Evolutionary conservation across 2,888 invertebrate genomes (phyloP), one percentile per base, ranked within the genome.

Genomic region (Exocentrus adspersus): DNA sequence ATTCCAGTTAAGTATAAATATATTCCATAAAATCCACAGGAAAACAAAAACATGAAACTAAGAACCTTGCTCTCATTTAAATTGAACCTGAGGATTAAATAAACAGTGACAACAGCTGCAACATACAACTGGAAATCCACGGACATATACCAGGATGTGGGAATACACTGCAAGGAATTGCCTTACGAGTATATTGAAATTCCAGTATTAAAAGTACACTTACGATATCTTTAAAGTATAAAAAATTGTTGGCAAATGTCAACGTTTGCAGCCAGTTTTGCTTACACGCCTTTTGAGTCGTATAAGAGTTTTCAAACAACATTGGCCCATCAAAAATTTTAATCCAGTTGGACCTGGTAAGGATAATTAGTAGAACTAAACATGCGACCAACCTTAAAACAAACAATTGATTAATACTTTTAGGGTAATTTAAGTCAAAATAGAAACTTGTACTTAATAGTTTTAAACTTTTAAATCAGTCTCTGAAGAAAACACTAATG

Each of bases 41-140:
- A n/a, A 12, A 37, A n/a, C 5, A 37, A 2, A 2, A 37, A n/a
- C 14, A n/a, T 2, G 6, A 5, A 37, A 37, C n/a, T 5, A 5
- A 37, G 10, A 1, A 37, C 12, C 20, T 53, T 53, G 7, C 19
- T 32, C n/a, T 43, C 16, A 9, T 60, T 56, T 3, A 62, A 19
- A n/a, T 51, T 54, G n/a, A 37, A 62, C 48, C 62, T 65, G 9
- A 60, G 51, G 48, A 54, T 53, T 2, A 50, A 4, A 53, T 65
- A 65, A 9, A 62, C 21, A 2, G 45, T 20, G 12, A 57, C 2
- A 9, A 52, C 20, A 19, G 52, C 53, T 2, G 37, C 16, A 5
- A 62, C 7, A 19, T 60, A 62, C 21, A 65, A n/a, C 20, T 65
- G 65, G 28, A 62, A 62, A 37, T 65, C 65, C 4, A 62, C 65